Percentiles rank a stretch among this genome's conserved stretches.
Evolutionary conservation across 2,113 vertebrate species (phyloP).

Genomic region (Peromyscus maniculatus): DNA sequence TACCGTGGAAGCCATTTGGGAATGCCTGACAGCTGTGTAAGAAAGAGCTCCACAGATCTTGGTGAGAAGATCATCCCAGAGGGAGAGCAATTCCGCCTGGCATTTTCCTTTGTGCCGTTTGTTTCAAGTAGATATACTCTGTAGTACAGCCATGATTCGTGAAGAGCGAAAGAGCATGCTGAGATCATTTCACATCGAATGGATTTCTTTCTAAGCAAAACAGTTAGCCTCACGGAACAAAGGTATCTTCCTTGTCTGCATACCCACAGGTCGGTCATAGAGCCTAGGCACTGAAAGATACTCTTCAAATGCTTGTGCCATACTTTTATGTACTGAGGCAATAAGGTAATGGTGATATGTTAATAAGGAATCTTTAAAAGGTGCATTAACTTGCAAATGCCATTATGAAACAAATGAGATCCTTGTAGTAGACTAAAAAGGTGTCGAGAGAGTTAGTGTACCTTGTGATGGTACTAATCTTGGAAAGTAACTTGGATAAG

Average conservation of each 20-base stretch:
- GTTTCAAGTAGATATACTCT: slow-evolving; percentile 33
- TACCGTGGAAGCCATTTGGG: slow-evolving; percentile 51
- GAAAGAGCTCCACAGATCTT: slow-evolving; percentile 51
- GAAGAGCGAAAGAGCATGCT: slow-evolving; percentile 13
- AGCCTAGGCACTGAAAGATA: slow-evolving; percentile 32
- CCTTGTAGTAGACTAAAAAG: background rate
- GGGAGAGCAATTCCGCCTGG: slow-evolving; percentile 41
- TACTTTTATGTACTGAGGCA: background rate
- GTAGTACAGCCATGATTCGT: background rate
- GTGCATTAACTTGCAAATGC: slow-evolving; percentile 8
- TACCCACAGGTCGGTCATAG: background rate
- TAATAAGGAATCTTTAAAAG: slow-evolving; percentile 24
- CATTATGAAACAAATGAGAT: slow-evolving; percentile 46
- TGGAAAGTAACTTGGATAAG: background rate
- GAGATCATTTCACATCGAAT: slow-evolving; percentile 60
- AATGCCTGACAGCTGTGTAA: slow-evolving; percentile 69
- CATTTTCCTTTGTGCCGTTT: slow-evolving; percentile 69
- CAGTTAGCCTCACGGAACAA: slow-evolving; percentile 58
- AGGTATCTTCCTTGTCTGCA: slow-evolving; percentile 44
- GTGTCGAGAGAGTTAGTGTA: background rate
- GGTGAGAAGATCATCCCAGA: slow-evolving; percentile 54
- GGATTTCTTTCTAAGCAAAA: slow-evolving; percentile 58
- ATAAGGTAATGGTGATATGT: background rate
- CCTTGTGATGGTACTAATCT: background rate
- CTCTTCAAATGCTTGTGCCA: slow-evolving; percentile 12